Evolutionary conservation across 2,888 invertebrate genomes (phyloP), one percentile per base, ranked within the genome.

Genomic region (Pammene fasciana): DNA sequence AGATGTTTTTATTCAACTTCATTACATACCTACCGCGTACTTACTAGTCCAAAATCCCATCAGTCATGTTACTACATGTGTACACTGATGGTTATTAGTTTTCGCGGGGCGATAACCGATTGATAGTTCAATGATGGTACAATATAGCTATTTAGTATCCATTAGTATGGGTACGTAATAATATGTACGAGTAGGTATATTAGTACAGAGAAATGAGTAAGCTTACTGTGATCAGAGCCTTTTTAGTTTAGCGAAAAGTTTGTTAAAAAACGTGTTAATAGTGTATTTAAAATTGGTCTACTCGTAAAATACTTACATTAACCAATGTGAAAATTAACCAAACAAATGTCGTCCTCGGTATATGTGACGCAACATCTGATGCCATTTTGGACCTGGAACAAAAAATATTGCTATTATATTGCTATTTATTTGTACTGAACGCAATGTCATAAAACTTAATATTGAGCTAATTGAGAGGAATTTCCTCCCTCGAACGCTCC

Each of bases 301-400:
- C 14, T 10, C 34, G 61, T 38, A 26, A 56, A 50, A 60, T 43
- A 92, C 92, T 92, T 78, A 92, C 92, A 84, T 86, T 90, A 70
- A 87, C 81, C 80, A 90, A 82, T 73, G 90, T 87, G 79, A 92
- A 78, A 68, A 90, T 83, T 65, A 92, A 80, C 85, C 90, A 92
- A 75, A 91, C 76, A 72, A 88, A 81, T 75, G 89, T 84, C 73
- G 88, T 87, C 81, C 86, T 83, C 75, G 87, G 83, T 87, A 90
- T 86, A 72, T 88, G 85, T 79, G 91, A 86, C 76, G 87, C 83
- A 74, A 89, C 79, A 82, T 88, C 87, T 74, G 88, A 86, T 81
- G 89, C 87, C 92, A 92, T 92, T 82, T 86, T 87, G 77, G 84
- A 90, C 91, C 92, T 92, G 89, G 48, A 88, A 88, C 75, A 66